A percentile compares a stretch with the other conserved stretches of the same genome.
Evolutionary conservation across 2,888 invertebrate species (phyloP).

Genomic region (Cepaea hortensis): DNA sequence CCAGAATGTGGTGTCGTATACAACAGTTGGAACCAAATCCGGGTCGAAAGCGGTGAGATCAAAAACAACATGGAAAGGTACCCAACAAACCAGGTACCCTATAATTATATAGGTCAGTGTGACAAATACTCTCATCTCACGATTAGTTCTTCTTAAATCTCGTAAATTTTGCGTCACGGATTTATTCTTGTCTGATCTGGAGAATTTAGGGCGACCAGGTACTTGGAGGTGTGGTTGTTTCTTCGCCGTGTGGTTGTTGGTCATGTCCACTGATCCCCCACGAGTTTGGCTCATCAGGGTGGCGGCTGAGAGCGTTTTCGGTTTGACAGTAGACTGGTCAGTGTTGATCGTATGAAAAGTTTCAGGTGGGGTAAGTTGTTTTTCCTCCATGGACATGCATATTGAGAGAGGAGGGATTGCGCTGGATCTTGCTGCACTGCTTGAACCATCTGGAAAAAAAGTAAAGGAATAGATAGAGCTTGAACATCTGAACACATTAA

Average conservation of each 20-base stretch:
- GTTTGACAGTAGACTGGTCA: too few species aligned
- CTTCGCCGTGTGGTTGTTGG: too few species aligned
- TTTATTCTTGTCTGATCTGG: background rate
- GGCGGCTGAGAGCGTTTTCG: background rate
- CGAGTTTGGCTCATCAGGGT: background rate
- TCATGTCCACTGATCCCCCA: background rate
- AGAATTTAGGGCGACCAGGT: background rate
- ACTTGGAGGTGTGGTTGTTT: background rate
- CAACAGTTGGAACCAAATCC: slow-evolving; percentile 54
- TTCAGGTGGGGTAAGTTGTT: too few species aligned
- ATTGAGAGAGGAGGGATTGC: too few species aligned
- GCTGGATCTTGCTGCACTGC: too few species aligned
- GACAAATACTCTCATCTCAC: slow-evolving; percentile 57
- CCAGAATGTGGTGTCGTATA: slow-evolving; percentile 63
- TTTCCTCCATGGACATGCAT: too few species aligned
- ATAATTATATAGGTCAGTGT: slow-evolving; percentile 64
- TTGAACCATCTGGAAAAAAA: too few species aligned
- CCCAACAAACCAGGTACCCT: slow-evolving; percentile 65
- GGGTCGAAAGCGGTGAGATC: slow-evolving; percentile 61
- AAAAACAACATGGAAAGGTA: slow-evolving; percentile 67
- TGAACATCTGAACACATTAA: too few species aligned
- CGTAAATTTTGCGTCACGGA: background rate
- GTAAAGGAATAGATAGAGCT: too few species aligned
- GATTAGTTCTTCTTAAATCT: slow-evolving; percentile 9
- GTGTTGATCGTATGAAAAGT: background rate